Base-by-base conservation (phyloP, 2,113 vertebrate genomes). In the Choloepus hoffmanni region DNA sequence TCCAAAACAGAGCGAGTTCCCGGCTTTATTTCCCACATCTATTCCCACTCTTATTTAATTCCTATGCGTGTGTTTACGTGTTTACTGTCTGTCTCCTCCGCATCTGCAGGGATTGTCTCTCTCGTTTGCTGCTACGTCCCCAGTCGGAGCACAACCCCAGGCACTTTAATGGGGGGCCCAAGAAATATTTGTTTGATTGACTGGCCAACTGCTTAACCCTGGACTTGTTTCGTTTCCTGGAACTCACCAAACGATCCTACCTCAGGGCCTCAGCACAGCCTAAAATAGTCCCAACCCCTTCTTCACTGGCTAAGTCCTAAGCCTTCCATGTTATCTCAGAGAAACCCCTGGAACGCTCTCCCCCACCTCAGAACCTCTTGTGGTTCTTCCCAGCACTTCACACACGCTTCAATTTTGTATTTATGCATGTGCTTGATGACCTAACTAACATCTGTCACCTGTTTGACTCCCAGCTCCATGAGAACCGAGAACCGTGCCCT, bases 311-410 rank as follows among this genome's bases (percentile, higher is more conserved):
- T 45, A 90, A 79, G 55, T 62, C 50, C 72, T 62, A 48, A 21
- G 50, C 24, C 40, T 91, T 74, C 63, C 53, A 21, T 1, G 4
- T 60, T 63, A 67, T 3, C 58, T 76, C 81, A 63, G 30, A 96
- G 89, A 92, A 95, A 82, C 28, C 26, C 65, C 70, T 43, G 78
- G 72, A 94, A 88, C 50, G 62, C 70, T 92, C 89, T 94, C 58
- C 21, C 1, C 89, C 28, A 55, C 24, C 78, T 45, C 26, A 40
- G 55, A 72, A 86, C 73, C 60, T 83, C 9, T 3, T 60, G 26
- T 7, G 10, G 36, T 18, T 93, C 72, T 81, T 72, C 79, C 65
- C 26, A 76, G 15, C n/a, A 36, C 1, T 45, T 53, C 43, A 63
- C 92, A 53, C 2, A 36, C 33, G 30, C 73, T 78, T 73, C 30